phyloP scores from a whole-genome alignment of 2,888 invertebrate genomes.

The Thera britannica region DNA sequence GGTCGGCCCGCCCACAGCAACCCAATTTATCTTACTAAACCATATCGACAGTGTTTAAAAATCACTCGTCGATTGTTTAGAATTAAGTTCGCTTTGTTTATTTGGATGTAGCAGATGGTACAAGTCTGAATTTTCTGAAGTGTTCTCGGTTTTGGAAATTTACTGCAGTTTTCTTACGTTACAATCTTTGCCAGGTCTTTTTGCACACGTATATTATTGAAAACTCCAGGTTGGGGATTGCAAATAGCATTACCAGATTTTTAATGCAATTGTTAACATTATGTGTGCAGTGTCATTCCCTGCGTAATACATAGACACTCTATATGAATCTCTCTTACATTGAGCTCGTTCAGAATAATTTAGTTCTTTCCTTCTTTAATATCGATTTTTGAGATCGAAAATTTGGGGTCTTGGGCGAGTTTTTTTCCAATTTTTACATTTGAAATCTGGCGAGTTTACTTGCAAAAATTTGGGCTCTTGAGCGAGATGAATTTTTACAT shows the following conservation, averaged over 20 bases:
- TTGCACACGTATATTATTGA: neutral
- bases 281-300: neutral
- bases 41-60: conserved; percentile 60
- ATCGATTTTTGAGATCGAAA: no score
- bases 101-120: conserved; percentile 49
- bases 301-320: neutral
- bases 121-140: conserved; percentile 21
- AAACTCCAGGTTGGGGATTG: neutral
- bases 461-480: neutral
- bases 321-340: neutral
- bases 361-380: neutral
- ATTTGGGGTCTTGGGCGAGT: no score
- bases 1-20: conserved; percentile 41
- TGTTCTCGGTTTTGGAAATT: conserved; percentile 23
- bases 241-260: neutral
- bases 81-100: conserved; percentile 63
- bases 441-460: neutral
- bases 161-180: conserved; percentile 2
- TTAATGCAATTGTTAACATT: neutral
- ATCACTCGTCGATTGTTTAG: conserved; percentile 78
- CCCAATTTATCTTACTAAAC: conserved; percentile 22
- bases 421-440: no score
- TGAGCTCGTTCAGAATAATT: neutral
- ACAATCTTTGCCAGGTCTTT: neutral
- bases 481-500: no score